phyloP scores from a whole-genome alignment of 2,888 invertebrate species.

The Platynereis dumerilii region DNA sequence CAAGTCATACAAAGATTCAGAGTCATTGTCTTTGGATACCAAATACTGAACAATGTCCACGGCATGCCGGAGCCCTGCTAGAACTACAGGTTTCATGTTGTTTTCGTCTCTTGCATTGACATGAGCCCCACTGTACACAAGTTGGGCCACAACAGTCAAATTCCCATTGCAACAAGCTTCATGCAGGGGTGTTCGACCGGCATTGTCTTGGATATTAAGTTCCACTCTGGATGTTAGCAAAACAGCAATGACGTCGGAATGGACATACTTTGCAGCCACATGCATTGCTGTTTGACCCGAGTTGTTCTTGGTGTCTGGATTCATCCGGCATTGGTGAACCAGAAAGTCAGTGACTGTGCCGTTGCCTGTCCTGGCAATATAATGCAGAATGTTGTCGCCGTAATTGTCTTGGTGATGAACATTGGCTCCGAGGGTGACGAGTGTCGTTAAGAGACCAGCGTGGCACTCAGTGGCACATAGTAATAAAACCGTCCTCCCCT shows the following conservation, averaged over 20 bases:
- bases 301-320: neutral
- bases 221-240: neutral
- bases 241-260: neutral
- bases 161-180: conserved; percentile 18
- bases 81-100: conserved; percentile 11
- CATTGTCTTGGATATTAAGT: neutral
- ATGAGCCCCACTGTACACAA: conserved; percentile 17
- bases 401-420: neutral
- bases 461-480: neutral
- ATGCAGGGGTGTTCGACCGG: conserved; percentile 23
- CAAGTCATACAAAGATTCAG: conserved; percentile 15
- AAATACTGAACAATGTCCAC: conserved; percentile 16
- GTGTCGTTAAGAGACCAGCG: neutral
- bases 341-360: neutral
- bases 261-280: neutral
- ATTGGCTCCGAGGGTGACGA: neutral
- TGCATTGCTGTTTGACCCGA: neutral
- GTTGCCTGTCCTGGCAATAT: neutral
- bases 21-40: conserved; percentile 10
- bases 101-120: conserved; percentile 11
- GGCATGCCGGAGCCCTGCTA: conserved; percentile 10
- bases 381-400: neutral
- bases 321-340: neutral
- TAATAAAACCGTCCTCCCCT: neutral
- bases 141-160: conserved; percentile 20